Conservation (phyloP, 2,113 vertebrate genomes). For the Mesocricetus auratus region DNA sequence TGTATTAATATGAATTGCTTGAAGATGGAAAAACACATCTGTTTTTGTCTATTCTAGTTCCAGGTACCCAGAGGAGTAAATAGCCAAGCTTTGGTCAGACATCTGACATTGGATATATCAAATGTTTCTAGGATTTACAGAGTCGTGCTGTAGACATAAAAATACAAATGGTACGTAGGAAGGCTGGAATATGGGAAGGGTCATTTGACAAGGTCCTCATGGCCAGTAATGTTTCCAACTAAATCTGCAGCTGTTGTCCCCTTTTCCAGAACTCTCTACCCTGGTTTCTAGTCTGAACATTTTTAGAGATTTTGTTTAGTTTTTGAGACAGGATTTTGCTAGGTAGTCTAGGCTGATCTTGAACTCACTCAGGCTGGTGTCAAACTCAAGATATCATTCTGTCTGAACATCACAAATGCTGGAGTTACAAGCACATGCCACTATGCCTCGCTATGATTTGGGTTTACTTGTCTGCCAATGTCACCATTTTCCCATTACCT, state of each 20-base stretch:
- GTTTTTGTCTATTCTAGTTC: background rate
- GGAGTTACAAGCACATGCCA: background rate
- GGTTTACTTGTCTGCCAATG: background rate
- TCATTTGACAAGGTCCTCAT: background rate
- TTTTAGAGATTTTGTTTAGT: background rate
- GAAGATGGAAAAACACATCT: background rate
- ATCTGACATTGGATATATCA: too few relatives aligned
- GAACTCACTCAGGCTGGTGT: background rate
- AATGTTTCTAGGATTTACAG: background rate
- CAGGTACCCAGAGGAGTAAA: background rate
- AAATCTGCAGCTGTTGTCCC: background rate
- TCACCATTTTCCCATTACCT: background rate
- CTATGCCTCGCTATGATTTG: background rate
- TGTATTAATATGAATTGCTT: background rate
- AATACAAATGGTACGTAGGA: background rate
- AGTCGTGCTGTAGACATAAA: background rate
- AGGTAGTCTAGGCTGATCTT: background rate
- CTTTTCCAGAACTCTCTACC: background rate
- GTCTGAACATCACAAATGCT: background rate
- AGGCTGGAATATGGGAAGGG: background rate
- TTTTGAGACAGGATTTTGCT: background rate
- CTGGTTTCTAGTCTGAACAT: background rate
- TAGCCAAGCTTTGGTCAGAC: background rate
- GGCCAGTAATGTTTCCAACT: background rate
- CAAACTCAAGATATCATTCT: background rate